Evolutionary conservation across 1,140 invertebrate genomes (phyloP).

Genomic region (Lepidotrigona ventralis): DNA sequence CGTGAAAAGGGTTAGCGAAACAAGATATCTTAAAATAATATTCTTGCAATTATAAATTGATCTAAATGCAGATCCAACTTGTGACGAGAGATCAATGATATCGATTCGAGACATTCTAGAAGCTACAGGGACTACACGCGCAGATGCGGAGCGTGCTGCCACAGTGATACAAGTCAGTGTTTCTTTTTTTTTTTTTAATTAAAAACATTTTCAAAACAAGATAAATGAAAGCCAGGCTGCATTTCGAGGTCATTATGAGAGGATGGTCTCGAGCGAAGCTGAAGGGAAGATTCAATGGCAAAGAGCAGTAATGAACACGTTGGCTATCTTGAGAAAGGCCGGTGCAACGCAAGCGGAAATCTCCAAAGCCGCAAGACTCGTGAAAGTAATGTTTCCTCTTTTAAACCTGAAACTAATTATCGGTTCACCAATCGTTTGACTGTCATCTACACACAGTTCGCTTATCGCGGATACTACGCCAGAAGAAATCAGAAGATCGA

Average conservation of each 20-base stretch:
- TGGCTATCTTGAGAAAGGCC: constrained; percentile 75
- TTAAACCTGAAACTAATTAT: background rate
- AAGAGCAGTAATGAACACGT: constrained; percentile 76
- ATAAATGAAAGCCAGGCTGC: constrained; percentile 37
- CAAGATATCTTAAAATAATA: background rate
- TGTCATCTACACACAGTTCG: constrained; percentile 61
- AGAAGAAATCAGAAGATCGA: constrained; percentile 68
- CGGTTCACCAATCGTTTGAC: background rate
- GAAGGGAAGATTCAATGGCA: constrained; percentile 78
- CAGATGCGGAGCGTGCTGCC: constrained; percentile 67
- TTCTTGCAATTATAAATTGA: too few relatives aligned
- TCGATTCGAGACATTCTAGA: constrained; percentile 69
- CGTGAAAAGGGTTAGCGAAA: background rate
- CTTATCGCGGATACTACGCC: constrained; percentile 78
- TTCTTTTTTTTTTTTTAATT: background rate
- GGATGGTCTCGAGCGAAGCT: constrained; percentile 64
- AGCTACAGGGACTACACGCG: constrained; percentile 56
- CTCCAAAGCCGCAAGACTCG: constrained; percentile 73
- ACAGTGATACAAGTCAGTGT: constrained; percentile 73
- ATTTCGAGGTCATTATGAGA: constrained; percentile 66
- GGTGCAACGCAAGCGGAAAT: constrained; percentile 76
- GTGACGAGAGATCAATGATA: constrained; percentile 41
- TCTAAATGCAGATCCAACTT: constrained; percentile 19
- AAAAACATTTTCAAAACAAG: background rate
- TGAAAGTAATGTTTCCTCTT: constrained; percentile 68